phyloP scores from a whole-genome alignment of 2,797 vertebrate genomes.

The Halcyon leucocephala region DNA sequence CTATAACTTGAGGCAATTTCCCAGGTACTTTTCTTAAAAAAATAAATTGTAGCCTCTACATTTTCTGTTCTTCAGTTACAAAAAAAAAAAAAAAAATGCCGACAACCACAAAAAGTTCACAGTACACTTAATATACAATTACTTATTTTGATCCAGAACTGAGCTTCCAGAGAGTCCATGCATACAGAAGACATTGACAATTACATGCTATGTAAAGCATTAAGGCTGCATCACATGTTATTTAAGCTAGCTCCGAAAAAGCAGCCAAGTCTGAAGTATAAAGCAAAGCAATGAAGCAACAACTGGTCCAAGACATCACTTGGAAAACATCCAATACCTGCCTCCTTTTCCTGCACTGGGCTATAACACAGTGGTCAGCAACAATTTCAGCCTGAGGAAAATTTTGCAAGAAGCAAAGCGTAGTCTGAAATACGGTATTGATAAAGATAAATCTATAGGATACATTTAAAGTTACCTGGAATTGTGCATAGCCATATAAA shows the following conservation, averaged over 20 bases:
- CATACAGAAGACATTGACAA: not conserved
- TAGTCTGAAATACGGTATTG: rapidly evolving
- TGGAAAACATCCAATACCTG: not conserved
- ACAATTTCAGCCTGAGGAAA: not conserved
- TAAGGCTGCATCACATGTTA: not conserved
- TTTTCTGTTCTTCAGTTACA: not conserved
- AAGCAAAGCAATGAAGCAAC: not conserved
- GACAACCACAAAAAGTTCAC: not conserved
- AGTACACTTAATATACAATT: not conserved
- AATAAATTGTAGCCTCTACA: not conserved
- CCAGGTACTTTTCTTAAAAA: not conserved
- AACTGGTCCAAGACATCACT: not conserved
- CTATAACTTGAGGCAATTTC: not conserved
- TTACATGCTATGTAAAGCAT: rapidly evolving
- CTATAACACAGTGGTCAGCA: not conserved
- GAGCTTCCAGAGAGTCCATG: not conserved
- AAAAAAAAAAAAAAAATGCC: not conserved
- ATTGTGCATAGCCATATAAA: not conserved
- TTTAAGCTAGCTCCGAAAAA: not conserved
- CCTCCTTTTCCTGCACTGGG: not conserved
- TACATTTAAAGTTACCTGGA: not conserved
- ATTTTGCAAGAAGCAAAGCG: not conserved
- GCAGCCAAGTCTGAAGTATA: rapidly evolving
- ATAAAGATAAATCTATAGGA: not conserved
- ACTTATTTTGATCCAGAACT: not conserved